Conservation (phyloP, 2,888 invertebrate species). For the Electrophaes corylata region DNA sequence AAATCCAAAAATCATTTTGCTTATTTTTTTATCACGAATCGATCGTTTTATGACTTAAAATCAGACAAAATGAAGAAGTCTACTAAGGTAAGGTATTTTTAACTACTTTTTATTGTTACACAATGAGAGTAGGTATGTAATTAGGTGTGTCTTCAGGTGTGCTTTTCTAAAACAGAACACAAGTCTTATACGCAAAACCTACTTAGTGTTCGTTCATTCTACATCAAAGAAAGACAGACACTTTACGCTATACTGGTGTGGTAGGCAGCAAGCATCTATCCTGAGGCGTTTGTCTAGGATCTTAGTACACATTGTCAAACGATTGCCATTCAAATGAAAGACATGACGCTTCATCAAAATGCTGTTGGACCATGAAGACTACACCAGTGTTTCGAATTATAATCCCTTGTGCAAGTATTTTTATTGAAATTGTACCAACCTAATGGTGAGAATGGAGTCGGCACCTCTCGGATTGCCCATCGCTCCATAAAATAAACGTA, state of each 20-base stretch:
- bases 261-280: conserved; percentile 4
- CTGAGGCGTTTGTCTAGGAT: conserved; percentile 21
- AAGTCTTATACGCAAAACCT: neutral
- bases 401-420: neutral
- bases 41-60: too few relatives aligned
- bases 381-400: neutral
- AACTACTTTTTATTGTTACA: too few relatives aligned
- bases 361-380: conserved; percentile 24
- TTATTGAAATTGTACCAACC: neutral
- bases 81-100: too few relatives aligned
- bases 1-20: too few relatives aligned
- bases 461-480: neutral
- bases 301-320: conserved; percentile 17
- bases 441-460: neutral
- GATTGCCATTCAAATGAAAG: conserved; percentile 18
- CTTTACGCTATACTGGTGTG: conserved; percentile 1
- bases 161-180: neutral
- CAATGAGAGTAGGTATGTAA: too few relatives aligned
- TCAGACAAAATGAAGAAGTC: too few relatives aligned
- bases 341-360: conserved; percentile 29
- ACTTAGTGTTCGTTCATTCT: neutral
- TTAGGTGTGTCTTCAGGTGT: too few relatives aligned
- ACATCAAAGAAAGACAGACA: conserved; percentile 19
- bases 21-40: too few relatives aligned
- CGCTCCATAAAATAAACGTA: too few relatives aligned